Evolutionary conservation across 2,888 invertebrate genomes (phyloP).

Genomic region (Chrysopilus asiliformis): DNA sequence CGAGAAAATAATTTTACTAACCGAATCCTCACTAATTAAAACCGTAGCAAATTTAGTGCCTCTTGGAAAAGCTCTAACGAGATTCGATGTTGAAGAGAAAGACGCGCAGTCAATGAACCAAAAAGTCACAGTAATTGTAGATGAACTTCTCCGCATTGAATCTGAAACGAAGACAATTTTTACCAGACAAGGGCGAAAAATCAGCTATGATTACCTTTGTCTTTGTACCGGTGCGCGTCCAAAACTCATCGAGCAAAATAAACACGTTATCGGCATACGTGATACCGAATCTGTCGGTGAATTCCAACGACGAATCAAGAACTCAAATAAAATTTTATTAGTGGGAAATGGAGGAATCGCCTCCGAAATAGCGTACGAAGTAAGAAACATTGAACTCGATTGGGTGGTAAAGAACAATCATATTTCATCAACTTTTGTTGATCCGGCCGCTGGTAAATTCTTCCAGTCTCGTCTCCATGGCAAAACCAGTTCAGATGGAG

Average conservation of each 20-base stretch:
- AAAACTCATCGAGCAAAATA: conserved; percentile 52
- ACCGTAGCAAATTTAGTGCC: conserved; percentile 74
- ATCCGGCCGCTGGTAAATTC: conserved; percentile 91
- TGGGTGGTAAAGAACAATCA: conserved; percentile 92
- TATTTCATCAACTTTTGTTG: conserved; percentile 88
- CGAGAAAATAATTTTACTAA: conserved; percentile 58
- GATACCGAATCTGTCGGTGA: conserved; percentile 86
- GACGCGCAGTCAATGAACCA: conserved; percentile 46
- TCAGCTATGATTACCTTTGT: conserved; percentile 70
- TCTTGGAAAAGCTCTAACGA: conserved; percentile 66
- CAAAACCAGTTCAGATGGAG: conserved; percentile 19
- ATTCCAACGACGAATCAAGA: conserved; percentile 55
- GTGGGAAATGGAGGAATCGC: conserved; percentile 99
- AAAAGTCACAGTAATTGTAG: conserved; percentile 55
- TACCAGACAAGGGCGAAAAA: conserved; percentile 41
- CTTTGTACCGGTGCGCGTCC: conserved; percentile 85
- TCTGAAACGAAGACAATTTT: conserved; percentile 39
- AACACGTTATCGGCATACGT: conserved; percentile 70
- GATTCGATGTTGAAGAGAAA: conserved; percentile 76
- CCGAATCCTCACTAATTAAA: conserved; percentile 78
- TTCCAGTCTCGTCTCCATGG: conserved; percentile 47
- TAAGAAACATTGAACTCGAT: conserved; percentile 68
- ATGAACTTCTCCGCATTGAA: conserved; percentile 46
- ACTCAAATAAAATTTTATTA: conserved; percentile 60
- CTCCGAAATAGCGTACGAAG: conserved; percentile 85